Conservation (phyloP, 2,113 vertebrate species). For the Labrus mixtus region DNA sequence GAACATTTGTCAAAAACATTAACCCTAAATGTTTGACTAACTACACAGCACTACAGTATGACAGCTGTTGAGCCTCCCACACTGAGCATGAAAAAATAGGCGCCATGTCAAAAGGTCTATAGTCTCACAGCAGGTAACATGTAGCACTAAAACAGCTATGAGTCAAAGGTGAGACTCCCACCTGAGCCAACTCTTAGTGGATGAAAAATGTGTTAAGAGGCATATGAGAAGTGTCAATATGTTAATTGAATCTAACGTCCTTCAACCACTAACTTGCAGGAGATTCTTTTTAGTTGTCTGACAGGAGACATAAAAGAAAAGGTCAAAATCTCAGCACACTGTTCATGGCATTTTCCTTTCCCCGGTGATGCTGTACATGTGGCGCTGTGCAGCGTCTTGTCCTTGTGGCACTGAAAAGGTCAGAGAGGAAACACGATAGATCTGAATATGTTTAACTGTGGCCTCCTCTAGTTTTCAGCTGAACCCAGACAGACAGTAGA, state of each 20-base stretch:
- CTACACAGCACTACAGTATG: too few species aligned
- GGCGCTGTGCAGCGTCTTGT: constrained; percentile 5
- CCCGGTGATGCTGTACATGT: constrained; percentile 13
- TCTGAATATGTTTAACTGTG: constrained; percentile 2
- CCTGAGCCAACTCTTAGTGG: not conserved
- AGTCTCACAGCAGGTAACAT: too few species aligned
- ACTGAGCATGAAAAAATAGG: too few species aligned
- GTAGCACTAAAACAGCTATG: not conserved
- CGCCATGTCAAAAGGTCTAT: too few species aligned
- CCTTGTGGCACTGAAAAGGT: constrained; percentile 48
- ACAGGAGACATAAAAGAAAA: constrained; percentile 34
- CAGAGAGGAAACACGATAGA: constrained; percentile 41
- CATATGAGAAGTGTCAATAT: not conserved
- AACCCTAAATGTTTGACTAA: too few species aligned
- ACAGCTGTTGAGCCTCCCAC: too few species aligned
- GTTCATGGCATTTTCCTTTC: constrained; percentile 39
- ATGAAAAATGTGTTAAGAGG: not conserved
- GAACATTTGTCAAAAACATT: too few species aligned
- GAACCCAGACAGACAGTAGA: not conserved
- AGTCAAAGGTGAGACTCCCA: constrained; percentile 11
- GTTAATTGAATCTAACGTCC: not conserved
- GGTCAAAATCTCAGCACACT: constrained; percentile 22
- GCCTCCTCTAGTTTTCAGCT: constrained; percentile 1
- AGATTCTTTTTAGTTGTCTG: not conserved
- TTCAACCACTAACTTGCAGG: not conserved